Base-by-base conservation (phyloP, 2,888 invertebrate species). In the Cetonia aurata region DNA sequence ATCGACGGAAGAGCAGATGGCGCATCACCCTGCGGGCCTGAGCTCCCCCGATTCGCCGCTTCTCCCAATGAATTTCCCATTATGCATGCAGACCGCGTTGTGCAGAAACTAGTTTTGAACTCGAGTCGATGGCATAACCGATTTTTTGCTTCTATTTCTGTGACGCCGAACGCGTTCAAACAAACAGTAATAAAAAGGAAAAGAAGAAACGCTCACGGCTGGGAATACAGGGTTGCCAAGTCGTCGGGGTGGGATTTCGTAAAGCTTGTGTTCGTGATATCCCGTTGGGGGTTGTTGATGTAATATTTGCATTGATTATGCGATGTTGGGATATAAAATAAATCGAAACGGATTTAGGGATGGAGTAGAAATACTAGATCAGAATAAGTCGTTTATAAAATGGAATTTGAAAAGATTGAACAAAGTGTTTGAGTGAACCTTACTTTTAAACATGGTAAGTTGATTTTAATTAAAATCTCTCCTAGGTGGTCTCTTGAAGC, bases 51-150 rank as follows among this genome's bases (percentile, higher is more conserved):
- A 50, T 12, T 10, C 2, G 19, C n/a, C n/a, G 10, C 4, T n/a
- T 52, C 25, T 52, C 10, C 52, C 19, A 52, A 52, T 52, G 37
- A 31, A 56, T 56, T 56, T 56, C 37, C 4, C 15, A 56, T 56
- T 56, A 56, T 56, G 55, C 37, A 56, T 56, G 55, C 55, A 31
- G 37, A 25, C 55, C 19, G 31, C 19, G 33, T 13, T 56, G 12
- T 3, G 55, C 13, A 31, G 33, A 56, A 56, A 37, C 55, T 56
- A 56, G 55, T 56, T 56, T 13, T 1, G 15, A 56, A 56, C 37
- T 56, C 55, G 13, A 13, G 37, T 31, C 55, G 55, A 37, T 56
- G n/a, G 13, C 55, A 31, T 52, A 10, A 9, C 25, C 12, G 52
- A 6, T 15, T 48, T 48, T 48, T 48, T 17, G 6, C 48, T 10